Conservation (phyloP, 2,888 invertebrate genomes). For the Punctoribates punctum region DNA sequence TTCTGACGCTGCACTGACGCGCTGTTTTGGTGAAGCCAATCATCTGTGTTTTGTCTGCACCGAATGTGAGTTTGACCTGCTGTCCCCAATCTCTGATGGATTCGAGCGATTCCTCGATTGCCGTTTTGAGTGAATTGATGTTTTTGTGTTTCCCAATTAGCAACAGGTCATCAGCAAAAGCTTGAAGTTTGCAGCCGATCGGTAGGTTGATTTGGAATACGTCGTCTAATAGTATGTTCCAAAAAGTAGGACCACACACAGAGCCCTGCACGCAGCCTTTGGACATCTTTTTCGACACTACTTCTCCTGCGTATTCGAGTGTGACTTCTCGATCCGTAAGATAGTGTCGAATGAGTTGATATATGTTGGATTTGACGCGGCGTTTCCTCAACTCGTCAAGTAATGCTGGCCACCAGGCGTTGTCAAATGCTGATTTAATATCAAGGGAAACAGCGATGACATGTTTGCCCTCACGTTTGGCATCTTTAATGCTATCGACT, state of each 20-base stretch:
- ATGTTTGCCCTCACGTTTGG: background rate
- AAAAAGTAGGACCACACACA: conserved; percentile 15
- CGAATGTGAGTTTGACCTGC: background rate
- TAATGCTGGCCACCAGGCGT: background rate
- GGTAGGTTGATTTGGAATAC: conserved; percentile 10
- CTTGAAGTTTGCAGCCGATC: background rate
- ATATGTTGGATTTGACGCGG: background rate
- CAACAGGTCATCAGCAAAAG: conserved; percentile 33
- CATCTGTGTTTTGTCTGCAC: conserved; percentile 6
- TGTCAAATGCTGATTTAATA: conserved; percentile 14
- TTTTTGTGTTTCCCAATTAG: background rate
- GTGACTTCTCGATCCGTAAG: background rate
- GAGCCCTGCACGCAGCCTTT: conserved; percentile 38
- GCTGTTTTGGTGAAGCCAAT: background rate
- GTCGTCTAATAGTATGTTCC: conserved; percentile 28
- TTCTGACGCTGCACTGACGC: background rate
- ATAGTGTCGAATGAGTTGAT: background rate
- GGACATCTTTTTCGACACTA: background rate
- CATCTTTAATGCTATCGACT: background rate
- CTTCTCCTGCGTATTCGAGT: background rate
- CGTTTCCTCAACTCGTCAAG: background rate
- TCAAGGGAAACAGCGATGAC: conserved; percentile 10
- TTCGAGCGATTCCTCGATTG: background rate
- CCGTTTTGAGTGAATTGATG: no score
- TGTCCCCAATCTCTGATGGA: background rate